Conservation (phyloP, 1,140 invertebrate genomes). For the Drosophila leontia region DNA sequence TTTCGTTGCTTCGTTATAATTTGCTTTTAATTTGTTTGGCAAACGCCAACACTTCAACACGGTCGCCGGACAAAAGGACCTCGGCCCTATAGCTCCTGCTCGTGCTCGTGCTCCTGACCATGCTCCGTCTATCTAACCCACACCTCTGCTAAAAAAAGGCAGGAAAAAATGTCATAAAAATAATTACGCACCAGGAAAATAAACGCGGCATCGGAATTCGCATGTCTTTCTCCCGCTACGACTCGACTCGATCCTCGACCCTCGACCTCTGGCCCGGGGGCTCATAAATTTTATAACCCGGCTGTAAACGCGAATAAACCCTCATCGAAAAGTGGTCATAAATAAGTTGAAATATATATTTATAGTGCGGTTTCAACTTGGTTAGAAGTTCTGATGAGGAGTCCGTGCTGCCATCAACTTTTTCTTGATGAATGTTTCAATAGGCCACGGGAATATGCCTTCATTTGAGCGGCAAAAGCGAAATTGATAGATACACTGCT, state of each 20-base stretch:
- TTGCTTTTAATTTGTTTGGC: constrained; percentile 83
- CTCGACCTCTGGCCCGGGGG: constrained; percentile 21
- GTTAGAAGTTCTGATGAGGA: constrained; percentile 38
- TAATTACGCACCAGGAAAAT: constrained; percentile 75
- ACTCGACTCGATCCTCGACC: constrained; percentile 14
- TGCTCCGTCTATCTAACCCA: constrained; percentile 11
- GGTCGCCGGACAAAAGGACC: constrained; percentile 35
- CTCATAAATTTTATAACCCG: constrained; percentile 76
- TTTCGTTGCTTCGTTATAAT: constrained; percentile 72
- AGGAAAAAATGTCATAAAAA: constrained; percentile 77
- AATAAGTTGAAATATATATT: constrained; percentile 78
- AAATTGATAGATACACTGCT: neutral
- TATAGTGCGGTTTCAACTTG: constrained; percentile 70
- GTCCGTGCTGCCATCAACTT: constrained; percentile 35
- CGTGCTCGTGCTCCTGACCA: neutral
- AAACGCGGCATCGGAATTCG: constrained; percentile 65
- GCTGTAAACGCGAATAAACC: constrained; percentile 76
- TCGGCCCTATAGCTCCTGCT: constrained; percentile 8
- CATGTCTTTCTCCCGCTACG: constrained; percentile 32
- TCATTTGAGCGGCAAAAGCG: constrained; percentile 1
- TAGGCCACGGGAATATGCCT: constrained; percentile 14
- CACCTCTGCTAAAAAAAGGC: constrained; percentile 12
- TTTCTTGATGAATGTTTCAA: constrained; percentile 51
- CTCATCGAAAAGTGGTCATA: constrained; percentile 79
- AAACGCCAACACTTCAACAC: constrained; percentile 79